Percentiles rank a stretch among this genome's conserved stretches.
phyloP scores from a whole-genome alignment of 53 echinoderm and acorn worm genomes.

The Mesocentrotus franciscanus region DNA sequence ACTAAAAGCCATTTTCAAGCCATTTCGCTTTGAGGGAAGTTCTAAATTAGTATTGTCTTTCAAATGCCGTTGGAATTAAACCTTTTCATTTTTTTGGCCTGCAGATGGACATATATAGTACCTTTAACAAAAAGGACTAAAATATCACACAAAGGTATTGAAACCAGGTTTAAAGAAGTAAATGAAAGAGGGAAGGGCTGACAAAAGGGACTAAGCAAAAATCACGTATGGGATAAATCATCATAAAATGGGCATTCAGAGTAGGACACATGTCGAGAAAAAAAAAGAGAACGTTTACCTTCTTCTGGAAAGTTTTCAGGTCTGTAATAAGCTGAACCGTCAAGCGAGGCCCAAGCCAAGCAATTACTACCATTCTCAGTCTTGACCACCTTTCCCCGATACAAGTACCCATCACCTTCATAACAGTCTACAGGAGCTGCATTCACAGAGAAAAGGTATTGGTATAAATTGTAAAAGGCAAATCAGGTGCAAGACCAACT shows the following conservation, averaged over 20 bases:
- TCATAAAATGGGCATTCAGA: not conserved
- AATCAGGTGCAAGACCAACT: no score
- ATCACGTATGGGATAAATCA: no score
- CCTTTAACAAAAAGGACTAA: not conserved
- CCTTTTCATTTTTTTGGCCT: no score
- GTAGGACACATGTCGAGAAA: not conserved
- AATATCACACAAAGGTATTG: not conserved
- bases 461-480: not conserved
- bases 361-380: conserved; percentile 64
- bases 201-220: not conserved
- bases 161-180: not conserved
- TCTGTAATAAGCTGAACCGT: conserved; percentile 57
- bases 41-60: no score
- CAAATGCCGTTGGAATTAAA: no score
- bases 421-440: conserved; percentile 74
- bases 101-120: no score
- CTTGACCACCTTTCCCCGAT: conserved; percentile 63
- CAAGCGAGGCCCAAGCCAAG: conserved; percentile 62
- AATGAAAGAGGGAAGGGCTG: no score
- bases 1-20: no score
- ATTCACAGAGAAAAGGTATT: not conserved
- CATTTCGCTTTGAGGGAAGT: no score
- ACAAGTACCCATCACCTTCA: conserved; percentile 77
- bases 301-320: conserved; percentile 71
- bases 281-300: conserved; percentile 45